Evolutionary conservation across 2,113 vertebrate genomes (phyloP), one percentile per base, ranked within the genome.

Genomic region (Miniopterus natalensis): DNA sequence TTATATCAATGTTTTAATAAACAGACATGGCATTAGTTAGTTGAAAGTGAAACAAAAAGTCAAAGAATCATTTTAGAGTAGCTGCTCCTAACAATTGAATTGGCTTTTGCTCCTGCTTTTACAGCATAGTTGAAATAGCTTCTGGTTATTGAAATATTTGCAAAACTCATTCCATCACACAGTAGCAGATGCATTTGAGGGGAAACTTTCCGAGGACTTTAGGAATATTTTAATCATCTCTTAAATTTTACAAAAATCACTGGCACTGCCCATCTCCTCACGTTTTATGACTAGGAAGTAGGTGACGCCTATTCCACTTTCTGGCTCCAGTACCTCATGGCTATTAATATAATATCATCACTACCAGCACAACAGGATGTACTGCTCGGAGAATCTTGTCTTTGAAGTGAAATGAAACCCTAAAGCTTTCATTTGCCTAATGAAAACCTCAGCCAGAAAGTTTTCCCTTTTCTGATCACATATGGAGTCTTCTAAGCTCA

Each of bases 381-480:
- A 94, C 83, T 74, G 40, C 87, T 97, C 47, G 73, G 71, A 96
- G 95, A 88, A 96, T 96, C 90, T 96, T 95, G 97, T 95, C 96
- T 98, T 98, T 96, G 95, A 98, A 98, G 97, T 83, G 92, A 98
- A 98, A 98, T 98, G 97, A 98, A 98, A 97, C 97, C 96, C 97
- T 97, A 93, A 97, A 93, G 96, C 97, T 98, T 98, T 97, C 98
- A 98, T 98, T 98, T 97, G 96, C 92, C 95, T 98, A 97, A 93
- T 92, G 90, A 98, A 98, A 98, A 98, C 96, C 89, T 98, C 93
- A 91, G 90, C 95, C 98, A 97, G 97, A 98, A 97, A 86, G 85
- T 92, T 98, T 96, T 92, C 94, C 96, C 31, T 9, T 94, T 96
- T 94, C 47, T 98, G 96, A 90, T 96, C 95, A 96, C 97, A 98